Percentiles rank a stretch among this genome's conserved stretches.
phyloP scores from a whole-genome alignment of 2,888 invertebrate genomes.

The Melanostoma mellinum region DNA sequence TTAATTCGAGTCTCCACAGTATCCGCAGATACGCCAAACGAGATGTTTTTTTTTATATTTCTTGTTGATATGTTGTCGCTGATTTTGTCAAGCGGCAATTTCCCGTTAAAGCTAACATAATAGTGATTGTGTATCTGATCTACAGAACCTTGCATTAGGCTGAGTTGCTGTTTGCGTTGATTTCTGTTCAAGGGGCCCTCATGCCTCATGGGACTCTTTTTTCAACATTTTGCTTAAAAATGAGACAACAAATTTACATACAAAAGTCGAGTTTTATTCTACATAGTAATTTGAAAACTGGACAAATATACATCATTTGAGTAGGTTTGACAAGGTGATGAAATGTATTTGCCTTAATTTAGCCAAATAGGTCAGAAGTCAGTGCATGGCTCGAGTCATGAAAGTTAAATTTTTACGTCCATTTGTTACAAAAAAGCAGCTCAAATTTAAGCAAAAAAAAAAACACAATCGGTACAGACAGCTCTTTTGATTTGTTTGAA shows the following conservation, averaged over 20 bases:
- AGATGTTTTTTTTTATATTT: constrained; percentile 24
- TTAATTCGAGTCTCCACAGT: constrained; percentile 44
- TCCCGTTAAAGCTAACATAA: constrained; percentile 47
- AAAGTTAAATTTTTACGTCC: too few species aligned
- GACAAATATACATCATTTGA: too few species aligned
- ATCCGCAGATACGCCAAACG: constrained; percentile 13
- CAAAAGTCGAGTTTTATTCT: too few species aligned
- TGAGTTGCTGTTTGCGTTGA: background rate
- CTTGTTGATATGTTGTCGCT: constrained; percentile 44
- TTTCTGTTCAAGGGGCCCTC: background rate
- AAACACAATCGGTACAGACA: background rate
- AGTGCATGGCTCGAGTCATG: too few species aligned
- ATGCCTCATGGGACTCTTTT: too few species aligned
- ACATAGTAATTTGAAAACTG: too few species aligned
- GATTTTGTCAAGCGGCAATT: constrained; percentile 70
- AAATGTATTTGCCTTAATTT: too few species aligned
- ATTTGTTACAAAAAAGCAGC: background rate
- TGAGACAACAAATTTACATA: too few species aligned
- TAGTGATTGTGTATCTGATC: background rate
- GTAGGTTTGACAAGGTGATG: too few species aligned
- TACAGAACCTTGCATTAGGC: constrained; percentile 11
- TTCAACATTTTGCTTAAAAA: too few species aligned
- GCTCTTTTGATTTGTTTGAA: constrained; percentile 1
- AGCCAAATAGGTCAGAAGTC: too few species aligned
- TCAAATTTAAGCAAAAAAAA: background rate